Evolutionary conservation across 1,140 invertebrate genomes (phyloP), one percentile per base, ranked within the genome.

Genomic region (Phthorimaea operculella): DNA sequence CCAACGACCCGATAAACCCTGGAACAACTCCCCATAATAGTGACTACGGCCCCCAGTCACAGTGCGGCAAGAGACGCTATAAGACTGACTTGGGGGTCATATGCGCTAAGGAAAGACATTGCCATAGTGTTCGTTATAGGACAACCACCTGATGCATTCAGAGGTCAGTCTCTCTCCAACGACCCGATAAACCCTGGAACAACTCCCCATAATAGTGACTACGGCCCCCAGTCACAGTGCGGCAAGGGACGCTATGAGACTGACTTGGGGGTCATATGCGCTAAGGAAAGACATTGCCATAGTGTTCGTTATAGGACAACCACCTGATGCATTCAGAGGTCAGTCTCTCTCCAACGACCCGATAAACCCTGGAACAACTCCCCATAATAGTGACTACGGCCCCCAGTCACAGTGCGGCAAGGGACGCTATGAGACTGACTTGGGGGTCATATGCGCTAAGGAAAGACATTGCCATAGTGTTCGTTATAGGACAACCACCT

Each of bases 1-100:
- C n/a, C n/a, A n/a, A n/a, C n/a, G n/a, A n/a, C n/a, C n/a, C n/a
- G n/a, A n/a, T n/a, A n/a, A n/a, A n/a, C n/a, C n/a, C n/a, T n/a
- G n/a, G n/a, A n/a, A 60, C 87, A 88, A 57, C 74, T 96, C 16
- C 68, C 95, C 14, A 89, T 96, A 48, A 70, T 94, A 3, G 90
- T 97, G 17, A 94, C 93, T 60, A 95, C 94, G 4, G 93, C 94
- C 4, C 92, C 92, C 8, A 86, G 85, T 5, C 93, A 96, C 74
- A 82, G 88, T 10, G 88, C 89, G 16, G 90, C 92, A 4, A 87
- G 94, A 45, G 90, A 90, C 66, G 93, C 94, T 6, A 93, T 96
- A 48, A 85, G 94, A 33, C 90, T 92, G 66, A 96, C 94, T 0
- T 96, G 95, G 95, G 94, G 94, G 12, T 92, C 94, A 72, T 94